phyloP scores from a whole-genome alignment of 2,797 vertebrate genomes.

The Halcyon leucocephala region DNA sequence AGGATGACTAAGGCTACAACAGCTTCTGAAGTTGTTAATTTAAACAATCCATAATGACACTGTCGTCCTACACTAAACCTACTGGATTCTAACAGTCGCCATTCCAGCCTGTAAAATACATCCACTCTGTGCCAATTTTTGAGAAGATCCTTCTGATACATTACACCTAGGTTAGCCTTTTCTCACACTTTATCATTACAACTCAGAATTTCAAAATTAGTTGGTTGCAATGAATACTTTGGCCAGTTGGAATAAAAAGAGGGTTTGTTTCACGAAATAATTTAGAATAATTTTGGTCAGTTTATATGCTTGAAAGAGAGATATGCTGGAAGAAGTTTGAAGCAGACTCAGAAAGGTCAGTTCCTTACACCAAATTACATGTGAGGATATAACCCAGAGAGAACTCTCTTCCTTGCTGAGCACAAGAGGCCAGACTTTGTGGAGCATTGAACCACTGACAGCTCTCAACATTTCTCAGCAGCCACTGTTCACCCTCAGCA shows the following conservation, averaged over 20 bases:
- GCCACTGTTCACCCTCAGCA: not conserved
- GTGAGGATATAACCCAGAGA: not conserved
- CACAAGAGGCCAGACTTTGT: not conserved
- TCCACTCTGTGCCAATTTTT: not conserved
- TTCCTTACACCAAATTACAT: not conserved
- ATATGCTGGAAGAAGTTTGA: not conserved
- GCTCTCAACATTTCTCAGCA: not conserved
- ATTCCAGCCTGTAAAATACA: not conserved
- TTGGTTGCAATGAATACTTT: not conserved
- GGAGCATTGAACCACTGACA: not conserved
- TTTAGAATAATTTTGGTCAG: not conserved
- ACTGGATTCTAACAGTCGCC: not conserved
- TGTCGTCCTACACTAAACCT: not conserved
- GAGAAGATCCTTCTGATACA: not conserved
- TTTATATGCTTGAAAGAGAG: not conserved
- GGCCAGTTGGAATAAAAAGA: not conserved
- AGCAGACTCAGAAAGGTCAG: not conserved
- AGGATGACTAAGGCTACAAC: not conserved
- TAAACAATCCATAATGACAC: not conserved
- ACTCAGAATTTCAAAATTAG: not conserved
- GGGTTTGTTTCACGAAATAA: not conserved
- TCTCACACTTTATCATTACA: not conserved
- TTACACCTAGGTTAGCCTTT: not conserved
- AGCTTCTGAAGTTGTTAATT: constrained; percentile 6
- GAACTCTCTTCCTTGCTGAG: not conserved